These are phyloP conservation scores for Conus betulinus DNA, from an alignment of 1,140 invertebrate species.

Conservation along the genomic window DNA sequence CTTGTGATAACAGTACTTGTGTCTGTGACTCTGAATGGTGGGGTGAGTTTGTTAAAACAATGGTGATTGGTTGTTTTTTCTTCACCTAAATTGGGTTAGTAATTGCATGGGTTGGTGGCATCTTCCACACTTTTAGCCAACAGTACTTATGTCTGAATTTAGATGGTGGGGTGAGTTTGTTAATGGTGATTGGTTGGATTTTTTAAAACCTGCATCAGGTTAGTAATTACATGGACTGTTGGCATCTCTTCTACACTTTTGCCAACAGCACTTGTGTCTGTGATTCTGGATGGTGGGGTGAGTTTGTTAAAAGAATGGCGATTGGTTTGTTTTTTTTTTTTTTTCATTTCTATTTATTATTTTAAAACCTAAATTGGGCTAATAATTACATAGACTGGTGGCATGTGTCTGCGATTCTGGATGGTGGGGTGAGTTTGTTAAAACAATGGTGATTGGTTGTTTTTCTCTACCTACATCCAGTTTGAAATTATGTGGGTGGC, in stretches of 20 bases:
- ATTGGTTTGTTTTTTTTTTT: too few relatives aligned
- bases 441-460: slow-evolving; percentile 23
- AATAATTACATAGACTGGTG: too few relatives aligned
- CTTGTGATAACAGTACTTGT: slow-evolving; percentile 64
- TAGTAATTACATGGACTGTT: too few relatives aligned
- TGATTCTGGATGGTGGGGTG: slow-evolving; percentile 70
- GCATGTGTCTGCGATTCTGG: slow-evolving; percentile 62
- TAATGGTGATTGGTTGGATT: slow-evolving; percentile 7
- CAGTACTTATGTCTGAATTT: slow-evolving; percentile 67
- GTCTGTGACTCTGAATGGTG: slow-evolving; percentile 70
- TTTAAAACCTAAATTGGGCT: too few relatives aligned
- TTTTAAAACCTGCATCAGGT: too few relatives aligned
- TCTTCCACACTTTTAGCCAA: slow-evolving; percentile 39
- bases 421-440: slow-evolving; percentile 71
- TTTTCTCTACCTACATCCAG: too few relatives aligned
- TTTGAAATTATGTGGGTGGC: too few relatives aligned
- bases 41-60: slow-evolving; percentile 66
- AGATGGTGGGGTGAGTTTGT: slow-evolving; percentile 71
- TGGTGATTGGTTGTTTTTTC: too few relatives aligned
- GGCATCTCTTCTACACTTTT: slow-evolving; percentile 31
- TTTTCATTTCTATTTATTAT: too few relatives aligned
- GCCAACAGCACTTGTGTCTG: slow-evolving; percentile 67
- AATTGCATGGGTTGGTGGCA: too few relatives aligned
- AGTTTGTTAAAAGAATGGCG: slow-evolving; percentile 58
- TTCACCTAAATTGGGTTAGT: too few relatives aligned